Evolutionary conservation across 2,797 vertebrate genomes (phyloP).

Genomic region (Eleutherodactylus coqui): DNA sequence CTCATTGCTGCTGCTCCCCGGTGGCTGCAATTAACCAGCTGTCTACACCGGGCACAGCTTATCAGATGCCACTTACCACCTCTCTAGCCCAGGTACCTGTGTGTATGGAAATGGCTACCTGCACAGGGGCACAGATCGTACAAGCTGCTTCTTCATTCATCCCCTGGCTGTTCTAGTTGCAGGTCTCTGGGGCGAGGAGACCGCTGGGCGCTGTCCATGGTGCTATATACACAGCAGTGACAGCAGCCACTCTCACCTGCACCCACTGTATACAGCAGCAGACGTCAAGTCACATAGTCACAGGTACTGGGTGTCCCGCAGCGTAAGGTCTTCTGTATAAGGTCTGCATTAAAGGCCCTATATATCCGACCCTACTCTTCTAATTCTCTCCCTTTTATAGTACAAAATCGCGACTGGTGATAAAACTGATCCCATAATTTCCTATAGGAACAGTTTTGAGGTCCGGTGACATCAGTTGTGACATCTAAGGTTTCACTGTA

Average conservation of each 20-base stretch:
- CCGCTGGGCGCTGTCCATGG: constrained; percentile 91
- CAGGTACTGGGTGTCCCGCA: too few species aligned
- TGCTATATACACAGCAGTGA: constrained; percentile 73
- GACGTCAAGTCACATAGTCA: too few species aligned
- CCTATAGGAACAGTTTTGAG: too few species aligned
- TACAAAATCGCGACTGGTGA: too few species aligned
- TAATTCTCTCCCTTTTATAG: too few species aligned
- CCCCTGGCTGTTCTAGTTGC: background rate
- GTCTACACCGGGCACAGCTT: constrained; percentile 80
- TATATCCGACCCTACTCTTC: too few species aligned
- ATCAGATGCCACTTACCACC: constrained; percentile 74
- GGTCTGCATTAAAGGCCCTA: too few species aligned
- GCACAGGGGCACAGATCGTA: background rate
- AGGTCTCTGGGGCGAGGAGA: background rate
- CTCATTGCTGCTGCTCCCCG: constrained; percentile 77
- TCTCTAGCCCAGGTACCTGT: constrained; percentile 6
- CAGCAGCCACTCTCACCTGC: background rate
- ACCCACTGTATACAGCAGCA: background rate
- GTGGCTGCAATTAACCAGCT: constrained; percentile 85
- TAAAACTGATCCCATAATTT: too few species aligned
- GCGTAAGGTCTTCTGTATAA: too few species aligned
- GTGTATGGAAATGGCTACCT: constrained; percentile 18
- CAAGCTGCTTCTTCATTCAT: background rate
- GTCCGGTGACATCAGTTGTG: too few species aligned
- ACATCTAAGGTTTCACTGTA: too few species aligned